These are phyloP conservation scores for Pseudochirops corinnae DNA, from an alignment of 2,797 vertebrate genomes.

Conservation along the genomic window DNA sequence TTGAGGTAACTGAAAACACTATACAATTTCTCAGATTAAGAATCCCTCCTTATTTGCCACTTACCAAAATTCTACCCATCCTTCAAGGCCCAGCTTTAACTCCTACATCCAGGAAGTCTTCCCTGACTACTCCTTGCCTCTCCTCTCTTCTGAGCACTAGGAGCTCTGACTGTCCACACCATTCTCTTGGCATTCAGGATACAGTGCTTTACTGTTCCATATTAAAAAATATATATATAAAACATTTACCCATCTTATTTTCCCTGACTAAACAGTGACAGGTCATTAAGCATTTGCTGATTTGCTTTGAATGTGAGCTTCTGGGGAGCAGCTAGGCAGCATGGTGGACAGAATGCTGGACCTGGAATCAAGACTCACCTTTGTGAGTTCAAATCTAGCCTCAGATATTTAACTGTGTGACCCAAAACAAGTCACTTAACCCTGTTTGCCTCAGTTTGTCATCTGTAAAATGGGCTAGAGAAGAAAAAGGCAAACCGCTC, in stretches of 20 bases:
- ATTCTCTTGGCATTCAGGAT: neutral
- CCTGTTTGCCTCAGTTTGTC: neutral
- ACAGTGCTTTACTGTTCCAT: neutral
- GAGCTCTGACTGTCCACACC: neutral
- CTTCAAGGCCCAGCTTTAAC: neutral
- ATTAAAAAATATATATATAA: neutral
- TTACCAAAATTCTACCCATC: neutral
- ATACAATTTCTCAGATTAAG: neutral
- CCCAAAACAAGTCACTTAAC: neutral
- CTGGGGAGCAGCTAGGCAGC: neutral
- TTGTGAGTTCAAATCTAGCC: neutral
- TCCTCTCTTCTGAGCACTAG: neutral
- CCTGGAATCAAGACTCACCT: neutral
- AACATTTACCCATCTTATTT: too few relatives aligned
- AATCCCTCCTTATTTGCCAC: neutral
- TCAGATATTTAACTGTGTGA: neutral
- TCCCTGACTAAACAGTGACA: neutral
- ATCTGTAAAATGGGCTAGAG: neutral
- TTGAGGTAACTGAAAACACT: neutral
- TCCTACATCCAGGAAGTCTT: neutral
- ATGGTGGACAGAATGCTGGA: neutral
- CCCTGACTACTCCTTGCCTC: neutral
- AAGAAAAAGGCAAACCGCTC: constrained; percentile 4
- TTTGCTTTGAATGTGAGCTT: neutral
- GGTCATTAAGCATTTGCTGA: neutral